Conservation (phyloP, 64 coral and sea anemone species). For the Montipora cactus region DNA sequence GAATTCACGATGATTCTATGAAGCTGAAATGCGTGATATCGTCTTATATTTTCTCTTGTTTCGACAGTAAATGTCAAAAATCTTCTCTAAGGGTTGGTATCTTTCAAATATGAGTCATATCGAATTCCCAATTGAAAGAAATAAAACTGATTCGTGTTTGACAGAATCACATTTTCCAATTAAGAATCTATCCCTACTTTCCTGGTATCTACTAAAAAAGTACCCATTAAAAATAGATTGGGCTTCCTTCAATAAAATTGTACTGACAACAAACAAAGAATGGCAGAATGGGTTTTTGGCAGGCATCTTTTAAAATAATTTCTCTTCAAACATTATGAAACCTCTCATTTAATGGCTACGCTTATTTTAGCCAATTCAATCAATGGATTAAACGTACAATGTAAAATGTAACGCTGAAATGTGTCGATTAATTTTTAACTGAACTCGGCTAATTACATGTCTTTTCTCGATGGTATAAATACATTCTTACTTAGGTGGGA, state of each 20-base stretch:
- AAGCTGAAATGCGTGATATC: no score
- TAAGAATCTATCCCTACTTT: background rate
- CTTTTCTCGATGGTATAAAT: constrained; percentile 19
- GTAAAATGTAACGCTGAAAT: background rate
- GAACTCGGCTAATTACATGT: constrained; percentile 3
- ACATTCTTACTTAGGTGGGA: background rate
- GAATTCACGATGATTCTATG: no score
- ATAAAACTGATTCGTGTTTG: background rate
- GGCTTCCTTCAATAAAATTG: background rate
- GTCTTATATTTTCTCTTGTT: no score
- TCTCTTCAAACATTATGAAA: no score
- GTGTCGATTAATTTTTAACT: background rate
- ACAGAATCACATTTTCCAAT: background rate
- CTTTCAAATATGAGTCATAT: no score
- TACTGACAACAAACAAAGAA: background rate
- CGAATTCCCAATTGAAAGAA: no score
- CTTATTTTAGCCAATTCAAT: background rate
- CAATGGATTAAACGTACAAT: background rate
- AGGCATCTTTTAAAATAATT: no score
- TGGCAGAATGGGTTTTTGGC: background rate
- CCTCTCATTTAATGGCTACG: no score
- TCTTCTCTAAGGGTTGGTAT: no score
- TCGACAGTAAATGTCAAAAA: no score
- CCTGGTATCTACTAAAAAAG: background rate
- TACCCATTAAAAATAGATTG: background rate